phyloP scores from a whole-genome alignment of 2,888 invertebrate species.

The Saturnia pavonia region DNA sequence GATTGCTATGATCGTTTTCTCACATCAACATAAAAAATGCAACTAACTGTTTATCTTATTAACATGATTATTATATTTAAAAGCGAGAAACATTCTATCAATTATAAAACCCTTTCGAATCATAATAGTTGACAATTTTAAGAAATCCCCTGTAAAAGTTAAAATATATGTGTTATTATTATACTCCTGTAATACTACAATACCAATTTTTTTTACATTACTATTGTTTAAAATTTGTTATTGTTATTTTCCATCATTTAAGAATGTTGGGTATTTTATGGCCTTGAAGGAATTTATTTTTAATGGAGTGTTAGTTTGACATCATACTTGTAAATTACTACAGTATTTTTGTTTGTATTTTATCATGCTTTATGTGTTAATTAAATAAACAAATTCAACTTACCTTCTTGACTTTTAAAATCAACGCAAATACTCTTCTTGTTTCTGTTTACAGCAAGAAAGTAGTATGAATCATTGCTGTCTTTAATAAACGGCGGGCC shows the following conservation, averaged over 20 bases:
- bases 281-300: neutral
- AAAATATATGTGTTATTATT: neutral
- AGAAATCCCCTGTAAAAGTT: too few relatives aligned
- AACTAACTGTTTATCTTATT: too few relatives aligned
- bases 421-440: slow-evolving; percentile 96
- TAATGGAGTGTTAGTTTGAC: neutral
- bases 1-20: neutral
- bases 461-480: slow-evolving; percentile 89
- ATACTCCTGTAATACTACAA: neutral
- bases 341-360: neutral
- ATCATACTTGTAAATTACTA: neutral
- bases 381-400: slow-evolving; percentile 32
- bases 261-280: neutral
- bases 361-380: neutral
- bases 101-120: too few relatives aligned
- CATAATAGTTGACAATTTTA: too few relatives aligned
- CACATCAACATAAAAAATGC: neutral
- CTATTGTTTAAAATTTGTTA: neutral
- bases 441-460: slow-evolving; percentile 94
- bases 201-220: neutral
- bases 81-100: too few relatives aligned
- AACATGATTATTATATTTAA: too few relatives aligned
- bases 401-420: slow-evolving; percentile 86
- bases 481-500: slow-evolving; percentile 92
- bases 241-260: neutral